A percentile compares a stretch with the other conserved stretches of the same genome.
phyloP scores from a whole-genome alignment of 2,797 vertebrate species.

The Sciurus vulgaris region DNA sequence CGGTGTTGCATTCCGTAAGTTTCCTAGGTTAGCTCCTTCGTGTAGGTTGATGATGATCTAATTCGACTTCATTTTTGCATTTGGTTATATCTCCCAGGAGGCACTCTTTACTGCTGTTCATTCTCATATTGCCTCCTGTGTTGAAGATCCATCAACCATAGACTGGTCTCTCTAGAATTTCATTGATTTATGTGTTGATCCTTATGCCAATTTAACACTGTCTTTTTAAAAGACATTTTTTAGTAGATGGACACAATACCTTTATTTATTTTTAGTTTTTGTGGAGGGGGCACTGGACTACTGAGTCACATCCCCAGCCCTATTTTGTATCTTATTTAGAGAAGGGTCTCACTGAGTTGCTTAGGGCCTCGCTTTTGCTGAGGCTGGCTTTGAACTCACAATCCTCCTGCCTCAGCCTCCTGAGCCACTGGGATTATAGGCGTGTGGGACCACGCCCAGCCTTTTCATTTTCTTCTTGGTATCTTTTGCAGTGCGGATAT shows the following conservation, averaged over 20 bases:
- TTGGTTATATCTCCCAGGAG: neutral
- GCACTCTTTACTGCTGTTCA: neutral
- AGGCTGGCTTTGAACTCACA: too few species aligned
- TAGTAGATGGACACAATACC: too few species aligned
- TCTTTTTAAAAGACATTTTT: neutral
- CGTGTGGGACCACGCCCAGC: neutral
- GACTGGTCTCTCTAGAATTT: neutral
- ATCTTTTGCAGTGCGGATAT: neutral
- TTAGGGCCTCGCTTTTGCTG: too few species aligned
- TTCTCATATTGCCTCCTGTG: neutral
- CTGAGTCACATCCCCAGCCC: too few species aligned
- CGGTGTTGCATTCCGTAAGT: neutral
- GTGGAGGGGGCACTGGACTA: too few species aligned
- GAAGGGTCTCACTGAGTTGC: too few species aligned
- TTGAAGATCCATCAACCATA: neutral
- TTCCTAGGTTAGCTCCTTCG: neutral
- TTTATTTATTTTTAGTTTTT: too few species aligned
- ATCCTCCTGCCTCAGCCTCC: too few species aligned
- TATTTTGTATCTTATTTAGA: too few species aligned
- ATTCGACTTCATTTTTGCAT: neutral
- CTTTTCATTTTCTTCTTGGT: slow-evolving; percentile 27
- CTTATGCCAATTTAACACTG: neutral
- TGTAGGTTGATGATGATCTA: neutral
- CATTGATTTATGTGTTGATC: neutral
- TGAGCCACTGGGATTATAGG: too few species aligned